Base-by-base conservation (phyloP, 1,140 invertebrate species). In the Hormaphis cornu region DNA sequence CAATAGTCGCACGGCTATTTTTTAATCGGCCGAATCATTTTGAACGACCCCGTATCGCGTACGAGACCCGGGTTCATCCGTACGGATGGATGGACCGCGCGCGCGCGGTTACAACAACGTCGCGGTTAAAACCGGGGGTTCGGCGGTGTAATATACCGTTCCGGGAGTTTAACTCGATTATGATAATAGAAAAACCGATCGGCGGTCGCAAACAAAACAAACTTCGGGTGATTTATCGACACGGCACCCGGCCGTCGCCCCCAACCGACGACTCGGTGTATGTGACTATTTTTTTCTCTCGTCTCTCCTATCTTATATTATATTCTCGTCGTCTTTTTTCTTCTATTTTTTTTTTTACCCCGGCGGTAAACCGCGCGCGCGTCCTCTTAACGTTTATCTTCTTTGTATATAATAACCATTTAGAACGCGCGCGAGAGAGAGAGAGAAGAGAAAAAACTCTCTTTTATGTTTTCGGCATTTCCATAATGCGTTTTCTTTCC, bases 101-200 rank as follows among this genome's bases (percentile, higher is more conserved):
- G 40, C 33, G n/a, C n/a, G 24, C 8, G 37, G 58, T 33, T 18
- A 54, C 20, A 52, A 28, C 3, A 54, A 33, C 7, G 16, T 4
- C 12, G 20, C 20, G 18, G 8, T 53, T 35, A 1, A 35, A 2
- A 7, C 1, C 16, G 44, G 10, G 14, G 24, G 26, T n/a, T 16
- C 0, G 24, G 26, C 3, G 18, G 8, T 16, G 40, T 35, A n/a
- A 14, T 16, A 30, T 26, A 18, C 20, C 6, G 28, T 66, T 48
- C 44, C 44, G 44, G 40, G 61, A 66, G 61, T 66, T 66, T 66
- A 66, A 66, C 61, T 66, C 61, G 61, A 66, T 66, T 66, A 66
- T 66, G 61, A 66, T 66, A 66, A 66, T 66, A 66, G 61, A 66
- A 66, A 66, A 66, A 66, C 61, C 44, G 44, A 50, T 66, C 61